phyloP scores from a whole-genome alignment of 1,140 invertebrate genomes.

The Mamestra configurata region DNA sequence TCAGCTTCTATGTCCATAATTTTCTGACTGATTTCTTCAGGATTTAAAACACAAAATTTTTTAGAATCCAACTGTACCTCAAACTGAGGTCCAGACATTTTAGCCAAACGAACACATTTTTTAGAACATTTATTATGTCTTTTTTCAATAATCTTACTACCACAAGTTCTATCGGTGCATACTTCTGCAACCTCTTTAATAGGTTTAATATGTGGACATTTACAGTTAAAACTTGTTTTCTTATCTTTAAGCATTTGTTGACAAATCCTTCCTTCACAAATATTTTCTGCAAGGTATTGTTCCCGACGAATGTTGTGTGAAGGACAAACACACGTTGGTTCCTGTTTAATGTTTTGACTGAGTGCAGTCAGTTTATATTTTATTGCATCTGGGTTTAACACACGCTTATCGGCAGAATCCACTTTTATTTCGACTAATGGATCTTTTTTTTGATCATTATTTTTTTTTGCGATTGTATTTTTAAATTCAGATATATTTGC shows the following conservation, averaged over 20 bases:
- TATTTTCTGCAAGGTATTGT: conserved; percentile 25
- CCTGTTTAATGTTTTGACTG: no score
- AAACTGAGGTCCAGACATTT: conserved; percentile 59
- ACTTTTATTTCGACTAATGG: no score
- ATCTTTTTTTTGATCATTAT: no score
- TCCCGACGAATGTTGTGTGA: conserved; percentile 43
- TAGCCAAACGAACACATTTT: not conserved
- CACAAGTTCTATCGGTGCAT: conserved; percentile 61
- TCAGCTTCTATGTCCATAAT: conserved; percentile 22
- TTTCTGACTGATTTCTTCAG: conserved; percentile 61
- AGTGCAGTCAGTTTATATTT: no score
- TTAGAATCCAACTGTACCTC: conserved; percentile 65
- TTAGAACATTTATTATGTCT: conserved; percentile 11
- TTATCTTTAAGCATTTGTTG: conserved; percentile 58
- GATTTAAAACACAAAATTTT: conserved; percentile 69
- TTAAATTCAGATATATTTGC: no score
- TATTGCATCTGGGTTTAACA: no score
- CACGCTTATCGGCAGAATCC: no score
- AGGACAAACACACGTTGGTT: conserved; percentile 63
- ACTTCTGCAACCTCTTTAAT: conserved; percentile 24
- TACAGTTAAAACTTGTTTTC: conserved; percentile 62
- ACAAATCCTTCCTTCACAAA: conserved; percentile 59
- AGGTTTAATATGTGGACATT: conserved; percentile 51
- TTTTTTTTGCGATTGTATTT: no score
- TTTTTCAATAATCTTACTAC: not conserved